phyloP scores from a whole-genome alignment of 2,888 invertebrate species.

The Leucophenga montana region DNA sequence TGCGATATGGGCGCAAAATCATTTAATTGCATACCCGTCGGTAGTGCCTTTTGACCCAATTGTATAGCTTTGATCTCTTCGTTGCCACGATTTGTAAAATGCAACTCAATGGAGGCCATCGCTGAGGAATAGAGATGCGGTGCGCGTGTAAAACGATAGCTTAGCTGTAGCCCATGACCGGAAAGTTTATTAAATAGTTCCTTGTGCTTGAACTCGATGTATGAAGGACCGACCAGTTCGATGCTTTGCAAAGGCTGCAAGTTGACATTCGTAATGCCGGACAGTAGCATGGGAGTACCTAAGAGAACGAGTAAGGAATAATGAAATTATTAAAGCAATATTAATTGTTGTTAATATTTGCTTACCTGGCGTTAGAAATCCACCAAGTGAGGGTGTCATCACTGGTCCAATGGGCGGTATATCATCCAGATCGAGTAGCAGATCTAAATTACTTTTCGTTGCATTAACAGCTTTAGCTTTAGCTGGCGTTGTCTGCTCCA shows the following conservation, averaged over 20 bases:
- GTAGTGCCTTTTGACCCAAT: constrained; percentile 76
- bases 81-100: constrained; percentile 82
- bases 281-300: constrained; percentile 63
- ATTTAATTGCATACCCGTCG: constrained; percentile 82
- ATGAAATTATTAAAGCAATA: no score
- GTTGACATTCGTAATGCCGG: constrained; percentile 36
- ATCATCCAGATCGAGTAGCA: constrained; percentile 87
- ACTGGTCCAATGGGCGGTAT: constrained; percentile 78
- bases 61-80: constrained; percentile 75
- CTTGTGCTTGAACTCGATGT: constrained; percentile 76
- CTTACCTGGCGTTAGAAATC: constrained; percentile 80
- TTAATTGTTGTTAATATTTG: no score
- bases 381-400: constrained; percentile 88
- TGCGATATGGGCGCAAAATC: constrained; percentile 81
- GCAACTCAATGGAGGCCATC: constrained; percentile 88
- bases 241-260: constrained; percentile 70
- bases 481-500: not conserved
- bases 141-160: constrained; percentile 82
- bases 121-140: constrained; percentile 86
- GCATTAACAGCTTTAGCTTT: constrained; percentile 28
- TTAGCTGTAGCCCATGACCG: constrained; percentile 79
- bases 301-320: not conserved
- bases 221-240: constrained; percentile 77
- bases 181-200: constrained; percentile 83
- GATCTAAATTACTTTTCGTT: constrained; percentile 81